Evolutionary conservation across 2,888 invertebrate species (phyloP).

Genomic region (Altica lythri): DNA sequence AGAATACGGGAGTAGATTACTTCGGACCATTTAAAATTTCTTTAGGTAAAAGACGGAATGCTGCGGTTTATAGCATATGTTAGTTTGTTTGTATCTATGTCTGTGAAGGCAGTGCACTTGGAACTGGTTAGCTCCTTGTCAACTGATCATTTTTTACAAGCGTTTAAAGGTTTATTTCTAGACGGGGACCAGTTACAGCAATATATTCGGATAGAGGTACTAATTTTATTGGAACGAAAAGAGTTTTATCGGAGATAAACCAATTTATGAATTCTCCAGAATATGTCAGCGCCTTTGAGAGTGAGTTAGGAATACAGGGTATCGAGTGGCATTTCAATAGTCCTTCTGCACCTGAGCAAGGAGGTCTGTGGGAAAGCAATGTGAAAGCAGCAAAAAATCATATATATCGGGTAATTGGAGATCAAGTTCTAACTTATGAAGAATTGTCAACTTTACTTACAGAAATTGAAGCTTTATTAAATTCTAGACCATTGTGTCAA

Average conservation of each 20-base stretch:
- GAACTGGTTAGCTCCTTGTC: slow-evolving; percentile 12
- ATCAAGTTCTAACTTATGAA: no score
- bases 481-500: no score
- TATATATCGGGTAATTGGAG: no score
- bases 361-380: no score
- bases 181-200: not conserved
- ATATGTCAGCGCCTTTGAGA: not conserved
- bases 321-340: no score
- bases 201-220: slow-evolving; percentile 2
- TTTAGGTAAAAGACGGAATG: not conserved
- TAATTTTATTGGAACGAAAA: not conserved
- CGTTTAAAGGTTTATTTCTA: slow-evolving; percentile 1
- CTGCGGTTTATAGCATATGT: slow-evolving; percentile 4
- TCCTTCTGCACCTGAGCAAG: no score
- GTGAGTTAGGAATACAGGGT: no score
- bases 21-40: slow-evolving; percentile 16
- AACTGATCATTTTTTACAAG: slow-evolving; percentile 6
- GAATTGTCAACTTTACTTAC: no score
- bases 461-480: no score
- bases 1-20: slow-evolving; percentile 18
- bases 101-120: slow-evolving; percentile 3
- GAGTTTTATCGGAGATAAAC: not conserved
- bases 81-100: slow-evolving; percentile 11
- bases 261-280: not conserved
- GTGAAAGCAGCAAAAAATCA: no score